Evolutionary conservation across 2,888 invertebrate genomes (phyloP).

Genomic region (Octodonta nipae): DNA sequence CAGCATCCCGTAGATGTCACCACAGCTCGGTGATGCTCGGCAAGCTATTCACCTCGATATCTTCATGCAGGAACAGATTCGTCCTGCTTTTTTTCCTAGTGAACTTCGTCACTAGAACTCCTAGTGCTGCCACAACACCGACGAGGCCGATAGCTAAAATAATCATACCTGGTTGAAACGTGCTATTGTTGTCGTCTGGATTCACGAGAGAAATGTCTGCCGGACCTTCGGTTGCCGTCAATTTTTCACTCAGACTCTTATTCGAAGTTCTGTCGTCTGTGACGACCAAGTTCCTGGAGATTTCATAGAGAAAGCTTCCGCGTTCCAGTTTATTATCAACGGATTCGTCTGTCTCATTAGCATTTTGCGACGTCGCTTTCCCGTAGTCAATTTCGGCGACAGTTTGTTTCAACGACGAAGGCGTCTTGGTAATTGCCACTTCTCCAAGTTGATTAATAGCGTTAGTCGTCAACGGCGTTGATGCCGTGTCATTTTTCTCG

Average conservation of each 20-base stretch:
- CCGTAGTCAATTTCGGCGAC: too few relatives aligned
- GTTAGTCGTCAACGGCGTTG: background rate
- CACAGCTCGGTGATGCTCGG: conserved; percentile 53
- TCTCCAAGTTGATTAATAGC: too few relatives aligned
- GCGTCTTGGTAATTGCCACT: too few relatives aligned
- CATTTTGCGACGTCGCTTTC: conserved; percentile 6
- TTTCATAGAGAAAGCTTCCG: conserved; percentile 9
- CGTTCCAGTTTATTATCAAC: conserved; percentile 12
- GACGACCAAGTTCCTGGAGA: conserved; percentile 15
- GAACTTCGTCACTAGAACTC: conserved; percentile 35
- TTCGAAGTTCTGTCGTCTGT: conserved; percentile 5
- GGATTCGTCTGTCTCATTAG: conserved; percentile 14
- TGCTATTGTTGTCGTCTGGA: too few relatives aligned
- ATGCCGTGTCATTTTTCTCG: background rate
- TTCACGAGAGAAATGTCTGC: too few relatives aligned
- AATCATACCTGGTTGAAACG: conserved; percentile 45
- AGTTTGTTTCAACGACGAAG: too few relatives aligned
- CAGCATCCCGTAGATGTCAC: conserved; percentile 50
- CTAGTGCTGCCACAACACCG: conserved; percentile 42
- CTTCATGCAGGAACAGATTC: conserved; percentile 27
- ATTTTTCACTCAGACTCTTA: conserved; percentile 5
- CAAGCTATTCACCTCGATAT: conserved; percentile 47
- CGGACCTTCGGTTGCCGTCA: conserved; percentile 4
- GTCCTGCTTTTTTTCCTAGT: conserved; percentile 25
- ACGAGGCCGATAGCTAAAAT: conserved; percentile 43